A percentile compares a stretch with the other conserved stretches of the same genome.
phyloP scores from a whole-genome alignment of 2,113 vertebrate species.

The Hypomesus transpacificus region DNA sequence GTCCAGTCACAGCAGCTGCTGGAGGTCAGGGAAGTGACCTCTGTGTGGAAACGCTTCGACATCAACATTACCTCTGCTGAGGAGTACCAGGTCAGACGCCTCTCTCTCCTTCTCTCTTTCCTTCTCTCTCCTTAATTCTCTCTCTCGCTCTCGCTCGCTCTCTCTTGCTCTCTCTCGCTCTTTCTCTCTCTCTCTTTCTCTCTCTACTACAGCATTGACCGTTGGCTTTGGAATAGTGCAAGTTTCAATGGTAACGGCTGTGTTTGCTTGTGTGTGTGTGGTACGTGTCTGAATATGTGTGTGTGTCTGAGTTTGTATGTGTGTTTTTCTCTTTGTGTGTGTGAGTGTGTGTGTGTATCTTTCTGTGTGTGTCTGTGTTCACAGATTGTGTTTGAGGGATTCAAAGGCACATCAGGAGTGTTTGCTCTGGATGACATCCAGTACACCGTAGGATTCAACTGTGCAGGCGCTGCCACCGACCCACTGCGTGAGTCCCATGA shows the following conservation, averaged over 20 bases:
- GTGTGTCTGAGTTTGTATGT: not conserved
- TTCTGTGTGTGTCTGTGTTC: conserved; percentile 7
- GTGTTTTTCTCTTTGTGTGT: conserved; percentile 4
- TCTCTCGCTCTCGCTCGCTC: too few species aligned
- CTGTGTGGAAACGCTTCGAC: conserved; percentile 56
- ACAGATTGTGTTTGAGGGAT: conserved; percentile 72
- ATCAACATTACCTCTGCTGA: conserved; percentile 54
- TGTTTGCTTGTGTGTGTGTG: conserved; percentile 3
- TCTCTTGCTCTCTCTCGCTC: too few species aligned
- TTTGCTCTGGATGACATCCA: conserved; percentile 73
- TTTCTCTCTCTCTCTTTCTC: too few species aligned
- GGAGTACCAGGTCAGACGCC: conserved; percentile 68
- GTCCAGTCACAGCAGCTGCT: conserved; percentile 30
- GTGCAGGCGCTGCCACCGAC: conserved; percentile 46
- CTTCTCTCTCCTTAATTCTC: too few species aligned
- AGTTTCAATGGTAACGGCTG: too few species aligned
- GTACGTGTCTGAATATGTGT: not conserved
- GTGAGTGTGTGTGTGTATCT: conserved; percentile 10
- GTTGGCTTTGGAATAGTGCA: too few species aligned
- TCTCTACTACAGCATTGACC: too few species aligned
- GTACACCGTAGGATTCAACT: conserved; percentile 64
- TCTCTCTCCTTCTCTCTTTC: too few species aligned
- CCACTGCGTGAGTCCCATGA: conserved; percentile 45
- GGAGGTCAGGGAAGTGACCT: conserved; percentile 27
- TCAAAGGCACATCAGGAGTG: conserved; percentile 57